Conservation (phyloP, 1,140 invertebrate species). For the Scaptodrosophila lebanonensis region DNA sequence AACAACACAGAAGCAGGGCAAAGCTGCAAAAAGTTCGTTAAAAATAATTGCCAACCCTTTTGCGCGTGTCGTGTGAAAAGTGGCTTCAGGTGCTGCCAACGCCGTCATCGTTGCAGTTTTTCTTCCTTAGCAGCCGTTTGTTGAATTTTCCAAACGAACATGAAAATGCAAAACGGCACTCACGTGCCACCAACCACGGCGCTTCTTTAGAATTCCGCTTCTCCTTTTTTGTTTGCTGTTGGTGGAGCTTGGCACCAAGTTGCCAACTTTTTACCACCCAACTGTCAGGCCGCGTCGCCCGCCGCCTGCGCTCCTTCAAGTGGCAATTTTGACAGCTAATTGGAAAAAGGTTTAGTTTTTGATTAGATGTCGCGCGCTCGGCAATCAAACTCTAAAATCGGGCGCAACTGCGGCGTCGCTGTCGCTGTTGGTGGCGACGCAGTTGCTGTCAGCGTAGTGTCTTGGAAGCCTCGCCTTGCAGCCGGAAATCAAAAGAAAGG, state of each 20-base stretch:
- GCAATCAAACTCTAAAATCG: conserved; percentile 11
- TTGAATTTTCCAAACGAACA: too few relatives aligned
- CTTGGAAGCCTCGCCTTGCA: too few relatives aligned
- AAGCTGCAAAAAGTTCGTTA: conserved; percentile 42
- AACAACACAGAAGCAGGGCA: background rate
- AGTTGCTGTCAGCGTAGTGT: too few relatives aligned
- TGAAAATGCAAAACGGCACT: too few relatives aligned
- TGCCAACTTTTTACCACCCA: background rate
- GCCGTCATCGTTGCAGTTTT: conserved; percentile 19
- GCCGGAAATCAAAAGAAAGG: conserved; percentile 16
- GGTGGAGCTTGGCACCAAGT: background rate
- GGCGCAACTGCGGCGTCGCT: too few relatives aligned
- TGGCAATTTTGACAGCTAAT: conserved; percentile 47
- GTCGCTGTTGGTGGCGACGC: too few relatives aligned
- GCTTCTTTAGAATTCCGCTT: conserved; percentile 15
- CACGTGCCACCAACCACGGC: too few relatives aligned
- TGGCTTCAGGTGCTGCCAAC: conserved; percentile 13
- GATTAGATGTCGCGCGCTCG: conserved; percentile 5
- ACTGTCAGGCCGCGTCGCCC: conserved; percentile 7
- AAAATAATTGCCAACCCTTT: conserved; percentile 58
- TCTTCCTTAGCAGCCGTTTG: background rate
- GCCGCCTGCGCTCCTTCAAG: conserved; percentile 3
- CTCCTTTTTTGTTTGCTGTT: conserved; percentile 4
- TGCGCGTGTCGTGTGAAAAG: conserved; percentile 21
- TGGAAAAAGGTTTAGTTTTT: conserved; percentile 49